Base-by-base conservation (phyloP, 2,797 vertebrate genomes). In the Sebastiscus albofasciatus region DNA sequence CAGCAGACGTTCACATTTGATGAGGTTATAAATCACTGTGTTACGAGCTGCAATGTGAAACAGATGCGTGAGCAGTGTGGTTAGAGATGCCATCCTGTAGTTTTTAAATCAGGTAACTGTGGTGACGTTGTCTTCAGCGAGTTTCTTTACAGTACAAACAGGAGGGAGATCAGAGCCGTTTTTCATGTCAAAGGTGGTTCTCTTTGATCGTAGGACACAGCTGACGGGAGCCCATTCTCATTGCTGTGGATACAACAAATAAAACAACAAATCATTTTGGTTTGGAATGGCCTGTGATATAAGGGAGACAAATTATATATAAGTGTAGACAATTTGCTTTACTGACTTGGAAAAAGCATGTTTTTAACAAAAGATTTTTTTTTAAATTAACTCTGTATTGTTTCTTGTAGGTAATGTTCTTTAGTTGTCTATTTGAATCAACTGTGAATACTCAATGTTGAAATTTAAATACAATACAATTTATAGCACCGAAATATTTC, bases 211-310 rank as follows among this genome's bases (percentile, higher is more conserved):
- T n/a, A 20, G 91, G 89, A 71, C 93, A 96, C 66, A 87, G 72
- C 81, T 93, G 90, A 46, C 39, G 75, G 75, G 92, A 91, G 36
- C 89, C 91, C 88, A 94, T 92, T 87, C 70, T 95, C 84, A 94
- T 54, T 20, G 93, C 92, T 95, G 90, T 77, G 9, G 77, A 86
- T 49, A 34, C 89, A 67, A 80, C 31, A 83, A 66, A 58, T 3
- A 52, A 74, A 24, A 85, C 14, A 33, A 77, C 20, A 59, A 49
- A 55, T 65, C 0, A 72, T 34, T 33, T 67, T 59, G 5, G 34
- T 77, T 64, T 60, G 29, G 8, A 68, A 73, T 26, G 3, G 10
- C 22, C 13, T 60, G 13, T 14, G 5, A 55, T 55, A 26, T 29
- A 73, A 77, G 1, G 34, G 10, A 82, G 4, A 39, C 3, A 55